Conservation (phyloP, 2,888 invertebrate species). For the Girardia tigrina region DNA sequence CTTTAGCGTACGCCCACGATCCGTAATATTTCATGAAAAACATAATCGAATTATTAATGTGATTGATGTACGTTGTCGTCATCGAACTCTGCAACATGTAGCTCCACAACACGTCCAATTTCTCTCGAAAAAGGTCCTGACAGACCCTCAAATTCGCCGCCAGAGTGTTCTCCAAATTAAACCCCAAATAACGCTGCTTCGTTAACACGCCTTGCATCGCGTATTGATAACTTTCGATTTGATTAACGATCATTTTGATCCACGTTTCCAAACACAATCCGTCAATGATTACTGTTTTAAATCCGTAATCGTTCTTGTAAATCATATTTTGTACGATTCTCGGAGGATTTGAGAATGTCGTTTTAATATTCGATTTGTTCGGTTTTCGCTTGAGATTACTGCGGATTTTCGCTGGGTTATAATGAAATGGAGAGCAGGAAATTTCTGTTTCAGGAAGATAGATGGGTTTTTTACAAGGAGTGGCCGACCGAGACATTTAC, state of each 20-base stretch:
- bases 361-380: not conserved
- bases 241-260: conserved; percentile 2
- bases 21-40: not conserved
- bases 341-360: not conserved
- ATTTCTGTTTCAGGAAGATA: not conserved
- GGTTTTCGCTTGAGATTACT: not conserved
- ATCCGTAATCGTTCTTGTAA: not conserved
- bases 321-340: not conserved
- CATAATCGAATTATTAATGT: not conserved
- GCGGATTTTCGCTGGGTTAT: not conserved
- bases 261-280: not conserved
- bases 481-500: not conserved
- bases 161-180: conserved; percentile 1
- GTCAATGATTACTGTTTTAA: not conserved
- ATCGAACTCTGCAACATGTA: not conserved
- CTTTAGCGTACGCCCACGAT: not conserved
- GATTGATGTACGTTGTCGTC: not conserved
- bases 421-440: not conserved
- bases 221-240: not conserved
- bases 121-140: not conserved
- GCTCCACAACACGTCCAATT: not conserved
- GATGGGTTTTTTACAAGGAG: not conserved
- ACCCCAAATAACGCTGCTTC: not conserved
- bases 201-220: not conserved
- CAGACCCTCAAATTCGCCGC: not conserved